Evolutionary conservation across 2,797 vertebrate species (phyloP).

Genomic region (Chloroceryle amazona): DNA sequence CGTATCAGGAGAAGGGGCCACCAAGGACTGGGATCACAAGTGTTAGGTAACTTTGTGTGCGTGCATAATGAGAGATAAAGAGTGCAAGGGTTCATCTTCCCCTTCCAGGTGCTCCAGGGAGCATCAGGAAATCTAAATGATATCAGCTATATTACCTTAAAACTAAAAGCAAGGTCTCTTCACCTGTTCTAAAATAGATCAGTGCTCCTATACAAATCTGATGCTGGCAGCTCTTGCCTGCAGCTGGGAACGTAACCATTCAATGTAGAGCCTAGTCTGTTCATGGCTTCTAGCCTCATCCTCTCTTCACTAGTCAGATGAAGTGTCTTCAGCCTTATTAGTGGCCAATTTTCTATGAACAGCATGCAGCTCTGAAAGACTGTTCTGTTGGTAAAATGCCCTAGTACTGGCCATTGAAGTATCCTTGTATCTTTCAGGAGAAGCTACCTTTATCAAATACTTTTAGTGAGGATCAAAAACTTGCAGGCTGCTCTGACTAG

Average conservation of each 20-base stretch:
- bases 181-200: not conserved
- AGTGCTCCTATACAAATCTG: not conserved
- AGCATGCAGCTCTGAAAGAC: not conserved
- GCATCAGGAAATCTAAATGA: not conserved
- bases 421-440: not conserved
- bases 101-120: not conserved
- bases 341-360: not conserved
- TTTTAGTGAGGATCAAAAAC: not conserved
- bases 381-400: not conserved
- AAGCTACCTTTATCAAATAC: not conserved
- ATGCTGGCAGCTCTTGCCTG: not conserved
- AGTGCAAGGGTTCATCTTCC: not conserved
- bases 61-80: not conserved
- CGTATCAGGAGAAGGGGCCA: not conserved
- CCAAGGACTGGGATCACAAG: not conserved
- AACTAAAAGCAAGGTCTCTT: not conserved
- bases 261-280: not conserved
- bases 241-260: not conserved
- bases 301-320: not conserved
- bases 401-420: not conserved
- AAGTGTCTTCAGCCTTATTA: not conserved
- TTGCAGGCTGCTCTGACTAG: not conserved
- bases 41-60: fast-evolving
- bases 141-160: not conserved
- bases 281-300: not conserved